Evolutionary conservation across 2,888 invertebrate genomes (phyloP), one percentile per base, ranked within the genome.

Genomic region (Panzeria rudis): DNA sequence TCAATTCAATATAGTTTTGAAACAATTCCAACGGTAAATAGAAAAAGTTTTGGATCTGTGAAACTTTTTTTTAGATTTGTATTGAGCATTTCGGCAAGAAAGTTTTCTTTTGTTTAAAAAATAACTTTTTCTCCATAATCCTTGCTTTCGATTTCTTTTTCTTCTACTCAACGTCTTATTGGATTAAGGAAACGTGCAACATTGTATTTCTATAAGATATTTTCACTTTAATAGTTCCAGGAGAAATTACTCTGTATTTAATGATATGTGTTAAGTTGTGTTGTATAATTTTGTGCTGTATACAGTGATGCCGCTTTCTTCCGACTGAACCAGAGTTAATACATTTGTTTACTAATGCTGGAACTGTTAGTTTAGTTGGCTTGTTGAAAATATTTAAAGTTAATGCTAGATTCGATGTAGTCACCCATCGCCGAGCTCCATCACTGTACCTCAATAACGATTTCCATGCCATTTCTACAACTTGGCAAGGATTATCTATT

Each of bases 171-270:
- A 72, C 47, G n/a, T 56, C 54, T 71, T 44, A 44, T 52, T 17
- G 50, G 44, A 44, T 72, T 47, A 72, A 66, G 17, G 1, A 47
- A 20, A 72, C 56, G 56, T 80, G 79, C 56, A 64, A 47, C 62
- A 54, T 72, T 56, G 32, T 64, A 8, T 56, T 56, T 56, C 17
- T 25, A 17, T 64, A 17, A 15, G 32, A 54, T 71, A 52, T 71
- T 72, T 64, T 71, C 54, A 52, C 52, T 32, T 52, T 64, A 79
- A 54, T 71, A 62, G 54, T 44, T 79, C 23, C 62, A 62, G 44
- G 32, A 62, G 8, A 62, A 71, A 29, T 29, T 29, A 80, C n/a
- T 35, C 25, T 20, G 54, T 72, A 79, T 44, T 54, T 62, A 72
- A 72, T 38, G 62, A 62, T 13, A 23, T 41, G 52, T 62, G n/a